These are phyloP conservation scores for Selenia dentaria DNA, from an alignment of 2,888 invertebrate species.

Conservation along the genomic window DNA sequence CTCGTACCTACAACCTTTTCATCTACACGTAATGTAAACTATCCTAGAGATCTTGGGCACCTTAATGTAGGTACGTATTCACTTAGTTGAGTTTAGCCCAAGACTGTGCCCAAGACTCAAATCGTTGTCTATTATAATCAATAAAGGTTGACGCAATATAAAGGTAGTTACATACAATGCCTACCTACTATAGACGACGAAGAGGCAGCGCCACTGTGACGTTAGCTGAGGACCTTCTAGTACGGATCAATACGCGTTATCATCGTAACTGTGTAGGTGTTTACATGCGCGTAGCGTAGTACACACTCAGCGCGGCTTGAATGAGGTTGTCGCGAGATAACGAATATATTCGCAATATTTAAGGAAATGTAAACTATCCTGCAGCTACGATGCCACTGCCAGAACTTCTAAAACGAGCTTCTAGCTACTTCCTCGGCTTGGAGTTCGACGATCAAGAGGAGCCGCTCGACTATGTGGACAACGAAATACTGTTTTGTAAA, in stretches of 20 bases:
- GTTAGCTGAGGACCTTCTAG: constrained; percentile 52
- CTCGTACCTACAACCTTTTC: too few species aligned
- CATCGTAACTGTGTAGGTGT: constrained; percentile 74
- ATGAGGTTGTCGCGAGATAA: constrained; percentile 67
- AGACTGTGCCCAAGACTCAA: too few species aligned
- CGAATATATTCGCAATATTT: constrained; percentile 43
- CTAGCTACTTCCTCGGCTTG: constrained; percentile 90
- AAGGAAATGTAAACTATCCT: constrained; percentile 64
- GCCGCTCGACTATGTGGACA: constrained; percentile 89
- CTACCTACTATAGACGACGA: too few species aligned
- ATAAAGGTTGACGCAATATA: neutral
- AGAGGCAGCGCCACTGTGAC: constrained; percentile 53
- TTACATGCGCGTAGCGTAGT: constrained; percentile 80
- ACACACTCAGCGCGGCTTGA: constrained; percentile 59
- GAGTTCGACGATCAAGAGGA: constrained; percentile 86
- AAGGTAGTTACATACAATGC: too few species aligned
- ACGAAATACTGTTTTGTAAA: constrained; percentile 95
- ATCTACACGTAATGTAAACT: too few species aligned
- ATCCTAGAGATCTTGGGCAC: too few species aligned
- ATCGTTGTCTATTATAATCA: too few species aligned
- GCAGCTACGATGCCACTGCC: constrained; percentile 88
- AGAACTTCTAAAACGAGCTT: constrained; percentile 90
- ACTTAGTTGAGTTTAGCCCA: too few species aligned
- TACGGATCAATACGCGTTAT: constrained; percentile 79
- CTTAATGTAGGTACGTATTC: too few species aligned